These are phyloP conservation scores for Thysanoteuthis rhombus DNA, from an alignment of 2,888 invertebrate species.

Conservation along the genomic window DNA sequence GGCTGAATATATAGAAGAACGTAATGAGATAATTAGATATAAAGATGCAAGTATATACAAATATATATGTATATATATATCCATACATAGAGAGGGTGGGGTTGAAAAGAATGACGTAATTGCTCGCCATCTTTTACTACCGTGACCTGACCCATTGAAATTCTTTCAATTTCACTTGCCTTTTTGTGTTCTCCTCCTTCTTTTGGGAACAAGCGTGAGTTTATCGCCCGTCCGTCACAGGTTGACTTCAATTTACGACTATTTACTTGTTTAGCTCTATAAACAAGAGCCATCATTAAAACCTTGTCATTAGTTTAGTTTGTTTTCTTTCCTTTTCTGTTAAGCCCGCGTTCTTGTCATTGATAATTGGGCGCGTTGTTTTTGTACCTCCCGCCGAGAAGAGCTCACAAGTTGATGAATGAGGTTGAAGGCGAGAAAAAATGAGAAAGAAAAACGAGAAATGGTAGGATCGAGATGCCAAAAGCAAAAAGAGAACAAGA, in stretches of 20 bases:
- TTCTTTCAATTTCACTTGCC: neutral
- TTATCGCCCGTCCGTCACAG: neutral
- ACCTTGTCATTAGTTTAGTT: neutral
- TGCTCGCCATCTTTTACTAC: neutral
- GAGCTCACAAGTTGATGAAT: constrained; percentile 12
- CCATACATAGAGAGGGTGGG: neutral
- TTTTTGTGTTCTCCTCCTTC: neutral
- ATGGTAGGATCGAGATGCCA: neutral
- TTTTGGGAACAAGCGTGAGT: neutral
- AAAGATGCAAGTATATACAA: neutral
- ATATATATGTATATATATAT: neutral
- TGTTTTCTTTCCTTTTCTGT: neutral
- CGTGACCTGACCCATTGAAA: neutral
- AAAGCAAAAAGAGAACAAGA: neutral
- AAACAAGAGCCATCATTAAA: neutral
- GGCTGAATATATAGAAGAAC: neutral
- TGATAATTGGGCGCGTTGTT: constrained; percentile 12
- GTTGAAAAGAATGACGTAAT: neutral
- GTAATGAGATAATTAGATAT: neutral
- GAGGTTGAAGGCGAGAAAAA: neutral
- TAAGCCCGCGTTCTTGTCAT: neutral
- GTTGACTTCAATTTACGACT: neutral
- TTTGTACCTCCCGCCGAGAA: neutral
- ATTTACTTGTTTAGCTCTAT: neutral
- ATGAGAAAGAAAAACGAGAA: neutral